Evolutionary conservation across 1,140 invertebrate species (phyloP), one percentile per base, ranked within the genome.

Genomic region (Tetramorium simillimum): DNA sequence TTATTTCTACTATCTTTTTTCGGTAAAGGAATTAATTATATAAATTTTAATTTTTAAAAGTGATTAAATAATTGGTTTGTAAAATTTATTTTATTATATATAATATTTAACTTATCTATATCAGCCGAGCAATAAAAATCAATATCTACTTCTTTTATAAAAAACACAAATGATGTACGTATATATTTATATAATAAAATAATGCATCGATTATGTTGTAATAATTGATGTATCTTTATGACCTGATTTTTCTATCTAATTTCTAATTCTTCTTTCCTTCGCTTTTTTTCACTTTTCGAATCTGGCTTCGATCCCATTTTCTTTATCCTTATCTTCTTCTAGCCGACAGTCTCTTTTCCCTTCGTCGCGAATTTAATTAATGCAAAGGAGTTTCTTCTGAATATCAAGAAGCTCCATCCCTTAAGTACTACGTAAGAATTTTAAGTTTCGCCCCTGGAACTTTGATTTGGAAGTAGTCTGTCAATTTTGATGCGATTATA

Each of bases 321-420:
- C 63, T 70, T 53, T 67, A 63, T 58, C n/a, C 43, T 69, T 69
- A 69, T 70, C 53, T 81, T 78, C 58, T 78, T 18, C 53, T 46
- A n/a, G 3, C 28, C 43, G 60, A 65, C 24, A 53, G n/a, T 81
- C 46, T 69, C 53, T 43, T 40, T 28, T 53, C 33, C 33, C 33
- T 24, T 85, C 62, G 69, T 75, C 53, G 58, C 67, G 80, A 60
- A 82, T 62, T 86, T 82, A 86, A 86, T 86, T 86, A 82, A 86
- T 82, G 85, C 85, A 86, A 86, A 86, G 28, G 33, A 86, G 75
- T 86, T 43, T 56, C 62, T 80, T 81, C 40, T 86, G 46, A 65
- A 86, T 86, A 77, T 77, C 62, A 86, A 58, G n/a, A 37, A 69
- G 37, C 33, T 56, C 24, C 18, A 9, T 40, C 33, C 49, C 18